These are phyloP conservation scores for Leptopilina clavipes DNA, from an alignment of 1,140 invertebrate genomes.

Conservation along the genomic window DNA sequence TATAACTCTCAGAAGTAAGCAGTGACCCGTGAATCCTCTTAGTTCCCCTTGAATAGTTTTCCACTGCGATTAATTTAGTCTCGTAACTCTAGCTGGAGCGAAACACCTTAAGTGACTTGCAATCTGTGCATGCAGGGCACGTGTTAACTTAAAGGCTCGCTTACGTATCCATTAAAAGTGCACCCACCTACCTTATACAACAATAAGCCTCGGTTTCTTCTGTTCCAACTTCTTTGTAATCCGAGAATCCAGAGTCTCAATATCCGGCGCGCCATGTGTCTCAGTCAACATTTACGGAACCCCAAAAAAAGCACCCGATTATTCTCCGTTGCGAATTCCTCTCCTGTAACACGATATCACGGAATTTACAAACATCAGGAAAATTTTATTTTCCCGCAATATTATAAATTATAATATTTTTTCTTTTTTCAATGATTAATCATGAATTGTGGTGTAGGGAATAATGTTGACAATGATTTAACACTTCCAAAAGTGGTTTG, in stretches of 20 bases:
- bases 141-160: conserved; percentile 50
- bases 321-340: conserved; percentile 2
- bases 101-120: conserved; percentile 56
- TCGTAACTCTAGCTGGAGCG: conserved; percentile 51
- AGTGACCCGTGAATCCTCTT: conserved; percentile 61
- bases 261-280: conserved; percentile 12
- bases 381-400: too few species aligned
- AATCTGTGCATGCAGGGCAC: conserved; percentile 59
- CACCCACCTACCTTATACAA: conserved; percentile 33
- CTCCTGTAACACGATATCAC: background rate
- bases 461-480: too few species aligned
- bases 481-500: too few species aligned
- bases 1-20: conserved; percentile 56
- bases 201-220: conserved; percentile 34
- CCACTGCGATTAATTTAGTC: conserved; percentile 62
- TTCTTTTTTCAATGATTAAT: too few species aligned
- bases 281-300: conserved; percentile 32
- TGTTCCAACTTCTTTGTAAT: conserved; percentile 37
- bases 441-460: too few species aligned
- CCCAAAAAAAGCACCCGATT: conserved; percentile 19
- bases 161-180: conserved; percentile 45
- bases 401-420: too few species aligned
- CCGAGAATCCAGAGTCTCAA: conserved; percentile 39
- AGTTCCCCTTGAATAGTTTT: conserved; percentile 55
- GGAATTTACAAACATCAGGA: too few species aligned